These are phyloP conservation scores for Gallinago media DNA, from an alignment of 2,113 vertebrate genomes.

Conservation along the genomic window DNA sequence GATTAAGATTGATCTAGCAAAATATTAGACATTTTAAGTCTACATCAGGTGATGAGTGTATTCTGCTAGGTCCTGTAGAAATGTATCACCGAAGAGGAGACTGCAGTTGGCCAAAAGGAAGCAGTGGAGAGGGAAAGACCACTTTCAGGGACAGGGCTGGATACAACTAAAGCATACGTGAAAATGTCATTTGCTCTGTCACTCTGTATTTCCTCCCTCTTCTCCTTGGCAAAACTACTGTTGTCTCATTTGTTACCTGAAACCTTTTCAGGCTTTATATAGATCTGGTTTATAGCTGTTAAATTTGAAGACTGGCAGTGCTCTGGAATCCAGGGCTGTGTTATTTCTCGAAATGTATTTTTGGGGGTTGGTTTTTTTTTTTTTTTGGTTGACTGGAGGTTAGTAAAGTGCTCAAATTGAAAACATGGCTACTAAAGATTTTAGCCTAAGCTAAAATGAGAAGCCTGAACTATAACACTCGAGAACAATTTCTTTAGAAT, in stretches of 20 bases:
- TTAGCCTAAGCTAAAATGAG: not conserved
- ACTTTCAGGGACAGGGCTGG: not conserved
- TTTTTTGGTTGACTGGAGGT: not conserved
- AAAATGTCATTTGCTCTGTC: not conserved
- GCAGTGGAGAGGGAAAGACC: accelerated
- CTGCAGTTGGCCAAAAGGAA: not conserved
- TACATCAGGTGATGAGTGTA: not conserved
- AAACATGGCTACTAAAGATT: not conserved
- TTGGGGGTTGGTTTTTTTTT: accelerated
- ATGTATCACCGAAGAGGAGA: not conserved
- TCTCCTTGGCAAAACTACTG: not conserved
- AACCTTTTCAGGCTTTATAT: not conserved
- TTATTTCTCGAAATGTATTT: not conserved
- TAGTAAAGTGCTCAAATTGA: not conserved
- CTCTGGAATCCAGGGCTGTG: not conserved
- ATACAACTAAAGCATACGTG: not conserved
- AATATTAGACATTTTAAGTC: not conserved
- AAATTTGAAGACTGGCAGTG: not conserved
- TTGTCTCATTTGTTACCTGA: not conserved
- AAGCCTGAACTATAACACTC: not conserved
- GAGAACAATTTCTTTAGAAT: not conserved
- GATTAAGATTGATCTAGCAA: not conserved
- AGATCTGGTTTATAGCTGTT: not conserved
- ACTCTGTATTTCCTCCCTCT: not conserved
- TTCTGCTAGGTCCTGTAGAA: not conserved